A percentile compares a stretch with the other conserved stretches of the same genome.
Conservation (phyloP, 2,888 invertebrate species). For the Ennomos quercinarius region DNA sequence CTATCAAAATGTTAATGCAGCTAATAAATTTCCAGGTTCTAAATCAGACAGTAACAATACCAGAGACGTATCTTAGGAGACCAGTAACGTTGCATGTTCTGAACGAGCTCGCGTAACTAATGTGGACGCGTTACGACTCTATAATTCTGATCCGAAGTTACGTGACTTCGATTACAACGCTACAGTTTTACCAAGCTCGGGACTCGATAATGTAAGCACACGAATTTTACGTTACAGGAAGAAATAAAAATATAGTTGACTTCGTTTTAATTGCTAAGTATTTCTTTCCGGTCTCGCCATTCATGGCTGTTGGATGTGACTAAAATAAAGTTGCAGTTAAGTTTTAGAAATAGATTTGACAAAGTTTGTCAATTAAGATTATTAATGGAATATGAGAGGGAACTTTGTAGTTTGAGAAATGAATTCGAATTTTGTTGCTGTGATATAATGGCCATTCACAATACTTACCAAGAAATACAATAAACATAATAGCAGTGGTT, state of each 20-base stretch:
- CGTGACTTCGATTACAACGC: slow-evolving; percentile 63
- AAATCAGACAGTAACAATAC: slow-evolving; percentile 13
- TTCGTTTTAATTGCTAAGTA: slow-evolving; percentile 14
- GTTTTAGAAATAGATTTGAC: slow-evolving; percentile 20
- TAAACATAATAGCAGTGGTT: no score
- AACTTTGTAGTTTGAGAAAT: slow-evolving; percentile 12
- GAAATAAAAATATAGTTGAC: slow-evolving; percentile 31
- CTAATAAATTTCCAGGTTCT: slow-evolving; percentile 3
- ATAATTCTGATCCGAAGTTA: slow-evolving; percentile 52
- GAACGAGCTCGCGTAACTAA: slow-evolving; percentile 55
- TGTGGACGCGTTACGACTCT: slow-evolving; percentile 59
- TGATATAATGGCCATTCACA: neutral
- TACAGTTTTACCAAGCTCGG: slow-evolving; percentile 40
- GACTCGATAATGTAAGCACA: slow-evolving; percentile 22
- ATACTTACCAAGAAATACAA: no score
- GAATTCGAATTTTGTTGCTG: slow-evolving; percentile 3
- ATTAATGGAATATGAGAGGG: slow-evolving; percentile 17
- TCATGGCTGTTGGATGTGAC: slow-evolving; percentile 4
- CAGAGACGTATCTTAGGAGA: slow-evolving; percentile 12
- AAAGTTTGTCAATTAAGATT: slow-evolving; percentile 16
- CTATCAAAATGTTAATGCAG: neutral
- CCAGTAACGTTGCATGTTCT: slow-evolving; percentile 36
- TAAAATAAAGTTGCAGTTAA: slow-evolving; percentile 24
- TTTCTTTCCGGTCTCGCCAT: slow-evolving; percentile 28
- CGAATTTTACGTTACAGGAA: slow-evolving; percentile 29